Conservation (phyloP, 2,113 vertebrate species). For the Cavia porcellus region DNA sequence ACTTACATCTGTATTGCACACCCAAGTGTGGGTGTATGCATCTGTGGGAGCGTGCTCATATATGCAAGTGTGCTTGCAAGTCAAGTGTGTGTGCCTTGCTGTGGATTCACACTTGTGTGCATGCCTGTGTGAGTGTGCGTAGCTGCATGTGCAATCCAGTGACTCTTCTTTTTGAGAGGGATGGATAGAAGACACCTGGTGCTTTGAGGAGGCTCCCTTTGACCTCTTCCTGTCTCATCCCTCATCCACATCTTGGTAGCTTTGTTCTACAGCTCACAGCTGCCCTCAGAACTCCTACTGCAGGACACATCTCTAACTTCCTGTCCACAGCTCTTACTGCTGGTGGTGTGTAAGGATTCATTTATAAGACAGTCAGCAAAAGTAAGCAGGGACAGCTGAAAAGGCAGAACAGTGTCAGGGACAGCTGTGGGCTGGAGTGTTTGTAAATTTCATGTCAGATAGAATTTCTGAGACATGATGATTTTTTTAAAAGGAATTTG, state of each 20-base stretch:
- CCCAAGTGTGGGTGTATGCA: background rate
- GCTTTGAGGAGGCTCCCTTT: background rate
- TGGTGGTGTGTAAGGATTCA: background rate
- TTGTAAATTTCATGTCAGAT: background rate
- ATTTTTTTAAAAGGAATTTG: slow-evolving; percentile 27
- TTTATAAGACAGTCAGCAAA: background rate
- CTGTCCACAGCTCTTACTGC: background rate
- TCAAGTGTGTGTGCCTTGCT: fast-evolving
- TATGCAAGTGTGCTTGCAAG: background rate
- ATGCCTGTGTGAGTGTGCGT: background rate
- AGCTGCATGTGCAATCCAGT: fast-evolving
- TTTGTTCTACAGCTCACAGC: background rate
- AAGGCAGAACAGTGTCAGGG: too few species aligned
- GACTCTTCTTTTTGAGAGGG: background rate
- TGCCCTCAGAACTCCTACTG: background rate
- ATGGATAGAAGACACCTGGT: background rate
- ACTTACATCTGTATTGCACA: fast-evolving
- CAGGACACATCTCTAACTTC: background rate
- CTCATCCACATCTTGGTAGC: background rate
- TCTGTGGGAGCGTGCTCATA: too few species aligned
- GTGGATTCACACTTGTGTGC: background rate
- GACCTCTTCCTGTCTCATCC: background rate
- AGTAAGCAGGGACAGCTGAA: background rate
- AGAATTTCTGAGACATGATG: background rate
- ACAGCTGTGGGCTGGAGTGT: background rate